Evolutionary conservation across 2,888 invertebrate genomes (phyloP).

Genomic region (Gasteruption jaculator): DNA sequence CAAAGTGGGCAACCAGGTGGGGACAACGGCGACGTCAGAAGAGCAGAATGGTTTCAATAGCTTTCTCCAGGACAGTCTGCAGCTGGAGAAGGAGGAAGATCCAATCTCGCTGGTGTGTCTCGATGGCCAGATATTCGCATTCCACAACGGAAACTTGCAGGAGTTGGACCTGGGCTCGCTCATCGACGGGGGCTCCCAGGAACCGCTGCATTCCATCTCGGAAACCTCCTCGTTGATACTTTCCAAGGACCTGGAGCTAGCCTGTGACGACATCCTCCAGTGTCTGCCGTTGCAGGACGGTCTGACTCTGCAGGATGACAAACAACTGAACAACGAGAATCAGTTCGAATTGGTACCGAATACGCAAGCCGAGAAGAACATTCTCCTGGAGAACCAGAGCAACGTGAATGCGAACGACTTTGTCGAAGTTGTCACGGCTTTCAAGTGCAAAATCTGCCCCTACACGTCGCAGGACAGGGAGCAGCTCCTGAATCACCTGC

Average conservation of each 20-base stretch:
- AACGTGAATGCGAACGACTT: slow-evolving; percentile 49
- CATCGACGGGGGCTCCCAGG: slow-evolving; percentile 26
- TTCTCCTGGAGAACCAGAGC: slow-evolving; percentile 22
- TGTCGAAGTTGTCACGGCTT: slow-evolving; percentile 56
- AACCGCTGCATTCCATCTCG: too few species aligned
- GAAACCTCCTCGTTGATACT: slow-evolving; percentile 24
- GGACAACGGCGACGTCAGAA: slow-evolving; percentile 19
- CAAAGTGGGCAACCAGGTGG: slow-evolving; percentile 23
- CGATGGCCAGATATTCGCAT: slow-evolving; percentile 39
- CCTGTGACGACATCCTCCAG: slow-evolving; percentile 14
- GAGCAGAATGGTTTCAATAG: slow-evolving; percentile 21
- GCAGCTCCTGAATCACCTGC: slow-evolving; percentile 49
- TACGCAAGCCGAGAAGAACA: slow-evolving; percentile 21
- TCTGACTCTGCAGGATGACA: slow-evolving; percentile 19
- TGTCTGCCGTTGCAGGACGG: slow-evolving; percentile 24
- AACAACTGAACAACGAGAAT: slow-evolving; percentile 20
- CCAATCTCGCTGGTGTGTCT: slow-evolving; percentile 37
- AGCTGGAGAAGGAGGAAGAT: slow-evolving; percentile 28
- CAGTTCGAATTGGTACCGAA: slow-evolving; percentile 25
- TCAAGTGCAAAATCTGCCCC: slow-evolving; percentile 57
- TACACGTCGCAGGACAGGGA: slow-evolving; percentile 51
- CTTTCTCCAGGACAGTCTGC: slow-evolving; percentile 18
- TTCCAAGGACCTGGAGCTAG: slow-evolving; percentile 27
- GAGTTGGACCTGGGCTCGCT: slow-evolving; percentile 32
- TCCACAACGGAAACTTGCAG: slow-evolving; percentile 37